phyloP scores from a whole-genome alignment of 2,113 vertebrate species.

The Eudyptes chrysolophus region DNA sequence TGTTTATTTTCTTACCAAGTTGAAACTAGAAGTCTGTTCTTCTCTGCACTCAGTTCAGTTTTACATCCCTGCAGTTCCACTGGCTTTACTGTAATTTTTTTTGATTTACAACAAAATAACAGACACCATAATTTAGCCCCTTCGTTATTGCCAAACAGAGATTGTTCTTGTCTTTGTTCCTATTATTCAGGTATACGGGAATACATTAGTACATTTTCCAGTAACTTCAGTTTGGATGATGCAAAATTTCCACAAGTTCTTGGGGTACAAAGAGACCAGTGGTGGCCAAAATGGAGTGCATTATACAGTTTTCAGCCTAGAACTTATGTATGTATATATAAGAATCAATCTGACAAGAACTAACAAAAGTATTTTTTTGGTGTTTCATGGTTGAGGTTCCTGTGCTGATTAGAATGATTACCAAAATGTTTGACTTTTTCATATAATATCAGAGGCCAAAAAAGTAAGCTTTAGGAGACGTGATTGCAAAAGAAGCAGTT shows the following conservation, averaged over 20 bases:
- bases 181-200: background rate
- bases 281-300: background rate
- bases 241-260: background rate
- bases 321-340: background rate
- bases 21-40: background rate
- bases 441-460: background rate
- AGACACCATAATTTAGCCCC: background rate
- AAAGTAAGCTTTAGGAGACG: background rate
- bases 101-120: background rate
- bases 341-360: background rate
- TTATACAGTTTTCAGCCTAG: background rate
- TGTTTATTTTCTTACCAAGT: background rate
- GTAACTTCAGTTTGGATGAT: background rate
- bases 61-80: background rate
- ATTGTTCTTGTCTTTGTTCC: background rate
- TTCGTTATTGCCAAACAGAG: background rate
- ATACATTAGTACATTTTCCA: background rate
- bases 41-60: background rate
- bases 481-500: background rate
- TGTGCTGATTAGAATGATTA: background rate
- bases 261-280: background rate
- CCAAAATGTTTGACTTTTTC: background rate
- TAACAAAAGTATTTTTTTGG: background rate
- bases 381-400: background rate
- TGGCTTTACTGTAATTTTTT: background rate